Conservation (phyloP, 2,113 vertebrate species). For the Prunella himalayana region DNA sequence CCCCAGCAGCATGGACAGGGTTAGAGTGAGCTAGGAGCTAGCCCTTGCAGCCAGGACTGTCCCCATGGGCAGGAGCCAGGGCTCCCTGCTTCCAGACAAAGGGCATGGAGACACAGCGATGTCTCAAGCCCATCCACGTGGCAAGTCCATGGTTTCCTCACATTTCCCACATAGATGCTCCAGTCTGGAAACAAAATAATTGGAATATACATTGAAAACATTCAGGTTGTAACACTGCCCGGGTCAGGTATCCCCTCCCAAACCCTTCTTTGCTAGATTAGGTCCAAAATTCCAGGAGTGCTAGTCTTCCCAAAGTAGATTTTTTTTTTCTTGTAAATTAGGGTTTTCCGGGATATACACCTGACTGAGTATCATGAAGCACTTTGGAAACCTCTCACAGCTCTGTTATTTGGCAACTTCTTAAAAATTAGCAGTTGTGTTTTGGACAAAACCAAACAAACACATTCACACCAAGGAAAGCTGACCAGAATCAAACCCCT, state of each 20-base stretch:
- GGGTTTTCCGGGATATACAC: not conserved
- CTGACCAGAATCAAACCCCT: not conserved
- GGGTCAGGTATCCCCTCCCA: not conserved
- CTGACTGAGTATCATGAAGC: rapidly evolving
- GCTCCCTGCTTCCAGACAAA: not conserved
- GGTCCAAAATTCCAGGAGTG: not conserved
- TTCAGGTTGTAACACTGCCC: not conserved
- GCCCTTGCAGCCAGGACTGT: not conserved
- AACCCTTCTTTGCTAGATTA: not conserved
- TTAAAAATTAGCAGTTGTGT: not conserved
- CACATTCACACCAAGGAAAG: not conserved
- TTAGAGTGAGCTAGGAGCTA: not conserved
- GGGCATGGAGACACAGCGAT: rapidly evolving
- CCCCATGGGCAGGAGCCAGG: not conserved
- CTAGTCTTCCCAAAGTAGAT: not conserved
- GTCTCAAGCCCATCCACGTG: not conserved
- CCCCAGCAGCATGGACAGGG: not conserved
- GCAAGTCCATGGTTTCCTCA: not conserved
- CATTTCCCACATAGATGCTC: not conserved
- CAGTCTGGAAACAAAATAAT: not conserved
- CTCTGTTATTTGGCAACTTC: not conserved
- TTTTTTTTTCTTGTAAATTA: not conserved
- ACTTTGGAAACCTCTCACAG: not conserved
- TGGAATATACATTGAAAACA: not conserved
- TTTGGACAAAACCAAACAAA: not conserved